Conservation (phyloP, 2,797 vertebrate species). For the Spinus pinus region DNA sequence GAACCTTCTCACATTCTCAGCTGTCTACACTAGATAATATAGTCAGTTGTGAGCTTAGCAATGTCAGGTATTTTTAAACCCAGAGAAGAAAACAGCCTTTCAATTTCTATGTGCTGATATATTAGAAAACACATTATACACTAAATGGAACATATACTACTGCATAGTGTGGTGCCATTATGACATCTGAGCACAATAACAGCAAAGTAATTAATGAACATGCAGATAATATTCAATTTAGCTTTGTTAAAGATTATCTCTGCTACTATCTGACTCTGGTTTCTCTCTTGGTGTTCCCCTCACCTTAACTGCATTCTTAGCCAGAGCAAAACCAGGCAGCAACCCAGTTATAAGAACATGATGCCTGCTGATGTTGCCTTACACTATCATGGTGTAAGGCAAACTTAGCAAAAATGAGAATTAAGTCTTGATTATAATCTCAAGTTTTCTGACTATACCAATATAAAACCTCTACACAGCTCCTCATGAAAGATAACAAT, state of each 20-base stretch:
- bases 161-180: background rate
- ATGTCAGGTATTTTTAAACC: background rate
- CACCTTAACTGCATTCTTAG: background rate
- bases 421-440: background rate
- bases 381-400: background rate
- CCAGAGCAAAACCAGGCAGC: background rate
- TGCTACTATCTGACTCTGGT: background rate
- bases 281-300: background rate
- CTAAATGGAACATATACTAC: background rate
- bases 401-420: background rate
- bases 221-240: background rate
- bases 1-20: constrained; percentile 4
- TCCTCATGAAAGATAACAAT: background rate
- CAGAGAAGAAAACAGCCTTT: background rate
- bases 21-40: background rate
- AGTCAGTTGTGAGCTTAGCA: background rate
- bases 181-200: background rate
- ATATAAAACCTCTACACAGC: background rate
- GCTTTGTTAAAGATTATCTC: background rate
- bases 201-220: background rate
- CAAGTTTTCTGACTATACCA: background rate
- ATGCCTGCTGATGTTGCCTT: background rate
- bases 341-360: background rate
- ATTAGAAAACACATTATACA: background rate
- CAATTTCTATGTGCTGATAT: background rate